Percentiles rank a stretch among this genome's conserved stretches.
Conservation (phyloP, 2,113 vertebrate genomes). For the Neodon shergylaensis region DNA sequence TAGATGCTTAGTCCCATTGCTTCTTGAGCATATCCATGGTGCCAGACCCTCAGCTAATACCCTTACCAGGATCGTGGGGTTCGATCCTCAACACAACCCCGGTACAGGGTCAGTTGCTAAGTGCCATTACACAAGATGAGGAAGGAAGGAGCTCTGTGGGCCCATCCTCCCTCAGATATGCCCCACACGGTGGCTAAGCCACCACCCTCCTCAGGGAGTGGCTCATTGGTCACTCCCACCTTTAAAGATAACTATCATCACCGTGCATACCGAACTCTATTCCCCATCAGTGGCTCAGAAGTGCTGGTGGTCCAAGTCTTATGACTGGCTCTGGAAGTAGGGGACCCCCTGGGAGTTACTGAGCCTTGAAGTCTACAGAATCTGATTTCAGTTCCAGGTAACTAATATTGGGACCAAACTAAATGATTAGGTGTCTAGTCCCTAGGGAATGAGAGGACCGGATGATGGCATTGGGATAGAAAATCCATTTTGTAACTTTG, state of each 20-base stretch:
- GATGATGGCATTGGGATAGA: not conserved
- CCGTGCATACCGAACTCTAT: not conserved
- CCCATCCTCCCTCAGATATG: not conserved
- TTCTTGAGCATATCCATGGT: not conserved
- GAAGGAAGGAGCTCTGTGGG: conserved; percentile 16
- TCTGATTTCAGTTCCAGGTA: not conserved
- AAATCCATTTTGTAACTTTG: not conserved
- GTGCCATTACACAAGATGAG: not conserved
- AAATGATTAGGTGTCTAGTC: not conserved
- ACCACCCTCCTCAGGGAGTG: not conserved
- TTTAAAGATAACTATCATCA: not conserved
- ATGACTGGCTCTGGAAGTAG: not conserved
- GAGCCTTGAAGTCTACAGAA: not conserved
- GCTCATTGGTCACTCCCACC: not conserved
- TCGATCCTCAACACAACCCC: not conserved
- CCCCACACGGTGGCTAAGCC: not conserved
- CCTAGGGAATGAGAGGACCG: not conserved
- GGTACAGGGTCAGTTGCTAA: not conserved
- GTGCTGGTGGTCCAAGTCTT: not conserved
- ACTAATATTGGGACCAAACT: not conserved
- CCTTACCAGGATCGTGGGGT: not conserved
- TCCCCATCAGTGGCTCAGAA: not conserved
- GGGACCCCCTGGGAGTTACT: not conserved
- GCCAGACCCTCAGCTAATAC: not conserved
- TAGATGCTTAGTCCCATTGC: too few relatives aligned